Base-by-base conservation (phyloP, 2,888 invertebrate genomes). In the Drosophila phalerata region DNA sequence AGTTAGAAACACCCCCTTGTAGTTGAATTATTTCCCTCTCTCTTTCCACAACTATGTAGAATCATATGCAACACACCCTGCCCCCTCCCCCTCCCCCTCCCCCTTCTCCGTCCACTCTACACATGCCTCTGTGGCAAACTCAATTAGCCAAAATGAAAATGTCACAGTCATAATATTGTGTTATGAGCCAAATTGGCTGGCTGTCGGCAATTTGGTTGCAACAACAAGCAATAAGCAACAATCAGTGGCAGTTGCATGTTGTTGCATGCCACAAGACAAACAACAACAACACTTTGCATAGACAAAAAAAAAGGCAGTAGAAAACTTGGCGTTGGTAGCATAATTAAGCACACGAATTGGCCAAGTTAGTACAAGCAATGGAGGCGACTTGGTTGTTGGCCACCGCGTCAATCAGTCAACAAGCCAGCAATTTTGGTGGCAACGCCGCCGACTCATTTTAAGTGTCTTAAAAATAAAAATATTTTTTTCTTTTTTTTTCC, bases 331-430 rank as follows among this genome's bases (percentile, higher is more conserved):
- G 68, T 70, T 86, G 76, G 55, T 71, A 71, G 85, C 86, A 75
- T 79, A 84, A 84, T 84, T 84, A 84, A 85, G 88, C 70, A 84
- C 83, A 84, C 83, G 88, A 84, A 64, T 88, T 88, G 88, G 74
- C 85, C 83, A 85, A 79, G 83, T 82, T 71, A 28, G 42, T 43
- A 30, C 53, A 19, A 10, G 55, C 42, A 55, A 42, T 42, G 42
- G 19, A 30, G 43, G 34, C 43, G 43, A 56, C 55, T 56, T 37
- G n/a, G n/a, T n/a, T n/a, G 64, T 13, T 61, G 64, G 57, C 63
- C 30, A 30, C 2, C 55, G 38, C 83, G 80, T 76, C 83, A 79
- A 85, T 88, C 86, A 83, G 80, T 73, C 84, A 85, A 83, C 69
- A 60, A 66, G 73, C 63, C 85, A 73, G 77, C 88, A 85, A 84